Percentiles rank a stretch among this genome's conserved stretches.
Conservation (phyloP, 2,888 invertebrate species). For the Ganaspis brasiliensis region DNA sequence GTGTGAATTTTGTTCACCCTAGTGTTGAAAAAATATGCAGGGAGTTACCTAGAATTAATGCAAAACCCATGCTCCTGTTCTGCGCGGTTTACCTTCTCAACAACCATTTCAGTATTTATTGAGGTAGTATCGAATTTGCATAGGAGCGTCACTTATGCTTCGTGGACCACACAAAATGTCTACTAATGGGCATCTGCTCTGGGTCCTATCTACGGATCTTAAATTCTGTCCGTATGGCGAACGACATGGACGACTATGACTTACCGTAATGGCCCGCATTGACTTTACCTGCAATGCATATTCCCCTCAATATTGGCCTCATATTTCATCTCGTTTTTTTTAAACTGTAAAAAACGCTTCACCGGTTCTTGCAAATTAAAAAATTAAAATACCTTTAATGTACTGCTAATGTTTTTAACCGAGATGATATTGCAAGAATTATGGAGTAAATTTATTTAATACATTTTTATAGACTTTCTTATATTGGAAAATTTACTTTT, state of each 20-base stretch:
- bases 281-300: constrained; percentile 38
- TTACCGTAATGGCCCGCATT: constrained; percentile 43
- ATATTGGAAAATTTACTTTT: no score
- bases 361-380: no score
- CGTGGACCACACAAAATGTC: constrained; percentile 79
- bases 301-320: constrained; percentile 13
- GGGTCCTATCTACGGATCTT: constrained; percentile 68
- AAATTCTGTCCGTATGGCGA: constrained; percentile 65
- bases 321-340: not conserved
- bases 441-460: no score
- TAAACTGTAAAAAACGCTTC: no score
- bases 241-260: constrained; percentile 45
- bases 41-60: constrained; percentile 72
- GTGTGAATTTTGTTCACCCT: constrained; percentile 33
- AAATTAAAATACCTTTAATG: no score
- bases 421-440: no score
- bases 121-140: constrained; percentile 77
- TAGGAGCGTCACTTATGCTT: constrained; percentile 74
- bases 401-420: no score
- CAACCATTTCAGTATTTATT: constrained; percentile 78
- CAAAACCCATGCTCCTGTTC: constrained; percentile 68
- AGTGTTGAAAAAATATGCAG: constrained; percentile 60
- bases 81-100: constrained; percentile 62
- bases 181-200: constrained; percentile 75
- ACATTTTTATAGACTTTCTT: no score